These are phyloP conservation scores for Pteropus alecto DNA, from an alignment of 2,113 vertebrate species.

Conservation along the genomic window DNA sequence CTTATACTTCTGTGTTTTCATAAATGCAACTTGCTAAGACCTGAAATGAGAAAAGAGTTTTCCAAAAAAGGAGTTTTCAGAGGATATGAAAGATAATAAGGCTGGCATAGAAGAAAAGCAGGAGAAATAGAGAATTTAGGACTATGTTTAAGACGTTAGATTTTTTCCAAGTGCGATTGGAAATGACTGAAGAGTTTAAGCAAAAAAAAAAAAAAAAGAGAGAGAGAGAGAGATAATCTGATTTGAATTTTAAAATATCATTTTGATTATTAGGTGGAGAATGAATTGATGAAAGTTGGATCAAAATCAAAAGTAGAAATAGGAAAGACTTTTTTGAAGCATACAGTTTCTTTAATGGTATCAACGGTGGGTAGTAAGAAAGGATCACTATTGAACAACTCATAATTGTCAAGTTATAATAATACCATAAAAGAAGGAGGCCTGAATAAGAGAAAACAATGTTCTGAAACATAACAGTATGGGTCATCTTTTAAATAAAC, in stretches of 20 bases:
- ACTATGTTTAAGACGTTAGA: neutral
- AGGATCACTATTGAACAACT: neutral
- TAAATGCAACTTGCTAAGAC: neutral
- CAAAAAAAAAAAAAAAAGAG: neutral
- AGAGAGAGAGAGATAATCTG: neutral
- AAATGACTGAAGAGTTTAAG: conserved; percentile 12
- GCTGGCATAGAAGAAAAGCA: neutral
- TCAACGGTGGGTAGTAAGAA: neutral
- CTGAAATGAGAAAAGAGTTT: neutral
- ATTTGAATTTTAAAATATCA: neutral
- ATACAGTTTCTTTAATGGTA: neutral
- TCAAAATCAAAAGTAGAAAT: neutral
- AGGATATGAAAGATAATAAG: neutral
- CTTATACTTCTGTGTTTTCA: neutral
- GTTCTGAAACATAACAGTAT: neutral
- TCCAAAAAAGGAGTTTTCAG: neutral
- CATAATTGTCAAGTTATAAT: neutral
- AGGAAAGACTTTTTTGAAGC: neutral
- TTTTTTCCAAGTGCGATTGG: neutral
- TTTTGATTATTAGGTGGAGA: neutral
- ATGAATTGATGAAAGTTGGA: neutral
- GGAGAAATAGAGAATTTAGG: neutral
- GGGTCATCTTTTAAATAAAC: neutral
- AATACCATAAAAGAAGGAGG: neutral
- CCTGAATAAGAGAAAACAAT: neutral